Evolutionary conservation across 1,140 invertebrate genomes (phyloP), one percentile per base, ranked within the genome.

Genomic region (Halyomorpha halys): DNA sequence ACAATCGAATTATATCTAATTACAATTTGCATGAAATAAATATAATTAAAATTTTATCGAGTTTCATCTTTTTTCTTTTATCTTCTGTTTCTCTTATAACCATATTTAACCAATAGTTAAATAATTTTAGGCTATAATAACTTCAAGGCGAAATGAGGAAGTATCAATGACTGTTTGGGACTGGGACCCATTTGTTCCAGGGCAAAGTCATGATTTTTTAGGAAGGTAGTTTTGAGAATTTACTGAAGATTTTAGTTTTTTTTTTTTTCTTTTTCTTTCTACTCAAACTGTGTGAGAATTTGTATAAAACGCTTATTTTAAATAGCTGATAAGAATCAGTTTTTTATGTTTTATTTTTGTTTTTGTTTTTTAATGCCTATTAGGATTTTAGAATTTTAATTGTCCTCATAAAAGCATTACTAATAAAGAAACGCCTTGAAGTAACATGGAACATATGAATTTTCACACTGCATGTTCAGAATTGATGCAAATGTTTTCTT

Each of bases 141-240:
- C 65, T 23, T 68, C 65, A 39, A 66, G 61, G 56, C 56, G 60
- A 61, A 63, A 68, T n/a, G 65, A 69, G 44, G 61, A 65, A 39
- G 30, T 69, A 39, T 61, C 49, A 47, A 47, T 70, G 19, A 64
- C 68, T 44, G 62, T 68, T 72, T 91, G 86, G 87, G 89, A 92
- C 80, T 90, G 85, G 82, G 89, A 91, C 81, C 81, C 86, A 70
- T 85, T 81, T 70, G 82, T 91, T 74, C 83, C 83, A 72, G 86
- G 86, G 73, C 81, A 83, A 74, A 84, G 85, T 77, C 87, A 91
- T 82, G 89, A 90, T 82, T 84, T 82, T 79, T 82, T 91, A 74
- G 87, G 88, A 80, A 90, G 87, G 88, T 88, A 83, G 54, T 47
- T 18, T 53, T 53, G 44, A 39, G 27, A 21, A 63, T 54, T 63